phyloP scores from a whole-genome alignment of 2,797 vertebrate genomes.

The Tenualosa thibaudeaui region DNA sequence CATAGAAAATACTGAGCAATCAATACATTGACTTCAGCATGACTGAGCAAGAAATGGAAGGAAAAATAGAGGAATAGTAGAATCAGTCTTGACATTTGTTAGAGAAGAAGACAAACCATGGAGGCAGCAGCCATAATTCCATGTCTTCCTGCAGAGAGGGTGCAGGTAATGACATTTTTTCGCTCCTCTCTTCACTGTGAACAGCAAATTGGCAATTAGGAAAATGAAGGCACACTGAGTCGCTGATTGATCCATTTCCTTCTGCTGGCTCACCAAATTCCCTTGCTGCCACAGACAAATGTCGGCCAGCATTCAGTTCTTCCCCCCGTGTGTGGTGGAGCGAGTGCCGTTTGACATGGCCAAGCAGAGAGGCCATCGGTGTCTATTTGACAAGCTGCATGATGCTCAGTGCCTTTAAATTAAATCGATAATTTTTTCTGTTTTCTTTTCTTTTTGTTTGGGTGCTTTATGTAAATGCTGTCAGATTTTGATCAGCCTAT shows the following conservation, averaged over 20 bases:
- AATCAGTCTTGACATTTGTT: background rate
- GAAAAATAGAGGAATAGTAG: background rate
- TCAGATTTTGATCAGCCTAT: slow-evolving; percentile 18
- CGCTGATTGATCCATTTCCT: slow-evolving; percentile 33
- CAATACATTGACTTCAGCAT: slow-evolving; percentile 32
- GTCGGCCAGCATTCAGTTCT: background rate
- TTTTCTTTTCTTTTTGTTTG: background rate
- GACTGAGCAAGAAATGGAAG: background rate
- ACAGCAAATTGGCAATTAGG: slow-evolving; percentile 46
- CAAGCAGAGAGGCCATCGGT: background rate
- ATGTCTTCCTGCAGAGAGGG: background rate
- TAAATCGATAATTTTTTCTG: background rate
- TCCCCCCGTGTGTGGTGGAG: background rate
- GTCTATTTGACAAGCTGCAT: background rate
- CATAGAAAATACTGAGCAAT: slow-evolving; percentile 22
- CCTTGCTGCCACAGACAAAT: slow-evolving; percentile 1
- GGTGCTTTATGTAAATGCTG: slow-evolving; percentile 5
- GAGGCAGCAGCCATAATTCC: background rate
- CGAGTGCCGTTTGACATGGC: background rate
- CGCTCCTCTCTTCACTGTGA: slow-evolving; percentile 1
- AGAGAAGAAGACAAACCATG: background rate
- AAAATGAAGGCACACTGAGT: slow-evolving; percentile 44
- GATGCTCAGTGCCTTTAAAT: background rate
- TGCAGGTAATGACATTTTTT: slow-evolving; percentile 13
- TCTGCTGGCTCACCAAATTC: slow-evolving; percentile 32